Conservation (phyloP, 1,140 invertebrate genomes). For the Brachionus asplanchnoidis region DNA sequence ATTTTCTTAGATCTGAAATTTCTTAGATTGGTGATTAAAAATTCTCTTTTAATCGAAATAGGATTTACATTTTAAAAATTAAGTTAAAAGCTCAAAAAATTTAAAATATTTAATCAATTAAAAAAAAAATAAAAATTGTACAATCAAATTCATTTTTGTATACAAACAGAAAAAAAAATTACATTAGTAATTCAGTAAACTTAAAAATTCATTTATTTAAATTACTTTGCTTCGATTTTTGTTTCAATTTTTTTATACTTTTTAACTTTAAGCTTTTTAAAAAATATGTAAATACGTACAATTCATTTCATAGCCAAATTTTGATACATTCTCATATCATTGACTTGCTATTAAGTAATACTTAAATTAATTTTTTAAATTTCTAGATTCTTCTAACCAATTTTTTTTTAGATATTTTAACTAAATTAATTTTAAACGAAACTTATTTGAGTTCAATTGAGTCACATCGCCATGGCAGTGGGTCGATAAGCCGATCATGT, state of each 20-base stretch:
- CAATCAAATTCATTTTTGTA: too few species aligned
- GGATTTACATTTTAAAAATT: too few species aligned
- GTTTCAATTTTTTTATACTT: background rate
- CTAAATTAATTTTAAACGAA: slow-evolving; percentile 15
- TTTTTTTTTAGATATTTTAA: background rate
- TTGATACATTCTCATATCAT: slow-evolving; percentile 10
- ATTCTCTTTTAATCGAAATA: too few species aligned
- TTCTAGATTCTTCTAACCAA: background rate
- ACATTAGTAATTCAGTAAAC: background rate
- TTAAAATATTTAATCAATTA: too few species aligned
- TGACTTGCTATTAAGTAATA: background rate
- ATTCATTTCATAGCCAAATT: background rate
- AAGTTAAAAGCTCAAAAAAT: too few species aligned
- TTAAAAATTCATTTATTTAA: too few species aligned
- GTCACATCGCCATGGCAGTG: background rate
- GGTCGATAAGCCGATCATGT: background rate
- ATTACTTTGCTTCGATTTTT: background rate
- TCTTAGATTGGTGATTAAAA: too few species aligned
- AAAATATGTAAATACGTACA: slow-evolving; percentile 10
- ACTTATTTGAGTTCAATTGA: background rate
- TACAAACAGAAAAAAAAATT: too few species aligned
- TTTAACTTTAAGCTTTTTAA: slow-evolving; percentile 12
- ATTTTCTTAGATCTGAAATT: too few species aligned
- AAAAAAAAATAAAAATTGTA: too few species aligned
- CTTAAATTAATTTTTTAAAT: background rate